Evolutionary conservation across 1,140 invertebrate species (phyloP).

Genomic region (Micrasema minimum): DNA sequence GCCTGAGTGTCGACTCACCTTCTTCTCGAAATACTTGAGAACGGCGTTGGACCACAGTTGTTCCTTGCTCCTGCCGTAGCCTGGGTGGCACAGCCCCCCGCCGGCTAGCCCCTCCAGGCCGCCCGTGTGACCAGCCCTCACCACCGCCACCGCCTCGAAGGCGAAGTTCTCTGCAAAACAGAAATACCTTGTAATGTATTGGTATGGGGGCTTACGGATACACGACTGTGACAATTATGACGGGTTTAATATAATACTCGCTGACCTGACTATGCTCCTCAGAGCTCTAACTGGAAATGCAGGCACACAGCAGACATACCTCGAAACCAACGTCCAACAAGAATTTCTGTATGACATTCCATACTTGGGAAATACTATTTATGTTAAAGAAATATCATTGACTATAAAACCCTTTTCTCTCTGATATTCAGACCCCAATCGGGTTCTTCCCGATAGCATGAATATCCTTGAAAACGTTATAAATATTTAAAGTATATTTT

Average conservation of each 20-base stretch:
- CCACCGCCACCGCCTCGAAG: constrained; percentile 71
- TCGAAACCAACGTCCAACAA: background rate
- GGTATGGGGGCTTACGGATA: too few relatives aligned
- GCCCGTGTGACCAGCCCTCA: constrained; percentile 58
- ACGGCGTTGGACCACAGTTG: constrained; percentile 69
- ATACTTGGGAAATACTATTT: background rate
- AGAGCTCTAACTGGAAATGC: too few relatives aligned
- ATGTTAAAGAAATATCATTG: background rate
- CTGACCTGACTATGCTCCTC: too few relatives aligned
- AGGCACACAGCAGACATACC: too few relatives aligned
- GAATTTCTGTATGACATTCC: background rate
- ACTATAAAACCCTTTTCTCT: background rate
- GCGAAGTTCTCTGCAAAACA: constrained; percentile 67
- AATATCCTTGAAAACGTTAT: too few relatives aligned
- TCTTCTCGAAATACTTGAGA: constrained; percentile 69
- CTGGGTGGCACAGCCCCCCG: constrained; percentile 73
- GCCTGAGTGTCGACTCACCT: constrained; percentile 50
- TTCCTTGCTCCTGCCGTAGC: constrained; percentile 64
- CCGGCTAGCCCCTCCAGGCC: constrained; percentile 63
- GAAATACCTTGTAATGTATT: too few relatives aligned
- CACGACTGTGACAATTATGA: too few relatives aligned
- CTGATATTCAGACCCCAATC: too few relatives aligned
- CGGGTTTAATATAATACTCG: too few relatives aligned
- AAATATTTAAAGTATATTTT: too few relatives aligned
- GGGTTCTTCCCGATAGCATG: too few relatives aligned